Evolutionary conservation across 2,888 invertebrate species (phyloP), one percentile per base, ranked within the genome.

Genomic region (Philereme vetulata): DNA sequence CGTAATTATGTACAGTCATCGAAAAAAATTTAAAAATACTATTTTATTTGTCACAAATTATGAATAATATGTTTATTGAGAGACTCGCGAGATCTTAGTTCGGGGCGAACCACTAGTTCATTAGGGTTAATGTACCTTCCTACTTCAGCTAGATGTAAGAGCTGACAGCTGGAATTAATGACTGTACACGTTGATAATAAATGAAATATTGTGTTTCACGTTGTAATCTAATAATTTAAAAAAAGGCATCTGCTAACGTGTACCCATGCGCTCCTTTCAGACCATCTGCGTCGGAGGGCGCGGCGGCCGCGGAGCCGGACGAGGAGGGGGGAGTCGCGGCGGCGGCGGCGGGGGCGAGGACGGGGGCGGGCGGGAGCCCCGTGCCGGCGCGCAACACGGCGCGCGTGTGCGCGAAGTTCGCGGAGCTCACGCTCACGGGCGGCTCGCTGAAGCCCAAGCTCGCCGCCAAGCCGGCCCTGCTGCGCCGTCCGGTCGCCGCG

Each of bases 381-480:
- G 90, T 93, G 64, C 94, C 94, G 52, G 89, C 92, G 51, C 88
- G 94, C 56, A 93, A 94, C 77, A 94, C 94, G 60, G 93, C 93
- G 64, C 93, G 94, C 72, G 94, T 94, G 69, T 94, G 93, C 32
- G 93, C 94, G 65, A 93, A 94, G 83, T 94, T 95, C 83, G 94
- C 94, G 21, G 94, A 94, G 74, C 91, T 94, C 69, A 93, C 94
- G 73, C 86, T 94, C 34, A 94, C 94, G 34, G 94, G 94, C 47
- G 94, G 94, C 66, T 93, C 93, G 64, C 93, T 94, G 64, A 96
- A 96, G 82, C 96, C 96, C 6, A 95, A 95, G 77, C 93, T 96
- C 62, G 95, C 96, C 81, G 94, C 95, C 53, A 97, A 97, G 88
- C 97, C 97, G 10, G 95, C 95, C 72, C 95, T 97, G 72, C 94